phyloP scores from a whole-genome alignment of 2,113 vertebrate genomes.

The Dascyllus trimaculatus region DNA sequence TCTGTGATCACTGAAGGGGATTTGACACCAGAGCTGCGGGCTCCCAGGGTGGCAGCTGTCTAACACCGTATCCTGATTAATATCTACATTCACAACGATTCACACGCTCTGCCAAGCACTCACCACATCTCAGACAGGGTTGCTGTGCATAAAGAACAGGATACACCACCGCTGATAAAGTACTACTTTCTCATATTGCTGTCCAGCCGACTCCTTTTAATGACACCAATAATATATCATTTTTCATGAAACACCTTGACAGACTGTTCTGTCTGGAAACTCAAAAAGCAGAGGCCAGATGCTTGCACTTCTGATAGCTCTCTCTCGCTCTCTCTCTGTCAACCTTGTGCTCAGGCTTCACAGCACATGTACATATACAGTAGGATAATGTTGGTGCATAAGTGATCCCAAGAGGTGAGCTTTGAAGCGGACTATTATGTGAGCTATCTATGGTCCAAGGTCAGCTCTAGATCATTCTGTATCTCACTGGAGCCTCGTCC shows the following conservation, averaged over 20 bases:
- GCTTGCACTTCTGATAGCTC: not conserved
- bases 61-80: slow-evolving; percentile 81
- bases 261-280: slow-evolving; percentile 28
- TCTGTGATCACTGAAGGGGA: slow-evolving; percentile 72
- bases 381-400: slow-evolving; percentile 47
- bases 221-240: slow-evolving; percentile 41
- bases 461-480: slow-evolving; percentile 62
- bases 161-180: slow-evolving; percentile 60
- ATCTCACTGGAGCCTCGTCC: slow-evolving; percentile 47
- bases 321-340: not conserved
- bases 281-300: slow-evolving; percentile 34
- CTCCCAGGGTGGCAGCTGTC: slow-evolving; percentile 77
- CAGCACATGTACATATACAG: slow-evolving; percentile 18
- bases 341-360: slow-evolving; percentile 8
- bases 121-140: slow-evolving; percentile 29
- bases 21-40: slow-evolving; percentile 78
- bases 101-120: slow-evolving; percentile 66
- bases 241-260: slow-evolving; percentile 42
- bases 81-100: slow-evolving; percentile 78
- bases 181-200: slow-evolving; percentile 70
- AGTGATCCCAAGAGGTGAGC: slow-evolving; percentile 59
- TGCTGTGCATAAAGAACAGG: slow-evolving; percentile 53
- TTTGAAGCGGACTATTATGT: slow-evolving; percentile 47
- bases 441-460: slow-evolving; percentile 61
- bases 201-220: slow-evolving; percentile 52